Evolutionary conservation across 2,797 vertebrate species (phyloP).

Genomic region (Phyllotis vaccarum): DNA sequence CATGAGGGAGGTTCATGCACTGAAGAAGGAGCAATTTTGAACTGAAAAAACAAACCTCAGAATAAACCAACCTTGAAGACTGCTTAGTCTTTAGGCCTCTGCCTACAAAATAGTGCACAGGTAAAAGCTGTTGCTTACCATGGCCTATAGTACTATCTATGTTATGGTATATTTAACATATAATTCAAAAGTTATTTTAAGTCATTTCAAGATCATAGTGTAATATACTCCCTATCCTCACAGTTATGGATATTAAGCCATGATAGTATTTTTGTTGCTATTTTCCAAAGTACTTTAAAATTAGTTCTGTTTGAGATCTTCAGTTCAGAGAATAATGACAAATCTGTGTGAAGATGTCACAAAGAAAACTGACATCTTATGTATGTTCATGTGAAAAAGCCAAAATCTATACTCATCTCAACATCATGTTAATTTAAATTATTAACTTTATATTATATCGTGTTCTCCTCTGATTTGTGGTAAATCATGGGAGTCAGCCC

Average conservation of each 20-base stretch:
- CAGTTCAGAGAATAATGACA: neutral
- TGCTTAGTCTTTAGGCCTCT: neutral
- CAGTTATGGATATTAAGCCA: slow-evolving; percentile 16
- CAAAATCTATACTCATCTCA: slow-evolving; percentile 5
- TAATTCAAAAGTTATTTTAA: neutral
- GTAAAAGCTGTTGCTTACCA: neutral
- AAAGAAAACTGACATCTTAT: neutral
- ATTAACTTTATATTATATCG: slow-evolving; percentile 28
- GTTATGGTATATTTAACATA: neutral
- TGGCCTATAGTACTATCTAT: neutral
- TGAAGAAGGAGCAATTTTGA: neutral
- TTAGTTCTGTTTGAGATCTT: neutral
- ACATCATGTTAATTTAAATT: neutral
- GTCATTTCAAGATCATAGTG: neutral
- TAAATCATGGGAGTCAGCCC: neutral
- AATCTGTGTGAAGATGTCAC: neutral
- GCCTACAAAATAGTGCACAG: neutral
- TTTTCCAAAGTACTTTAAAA: neutral
- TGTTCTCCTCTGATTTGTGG: neutral
- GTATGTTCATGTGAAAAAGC: neutral
- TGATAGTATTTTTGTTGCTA: neutral
- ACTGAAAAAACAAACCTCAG: neutral
- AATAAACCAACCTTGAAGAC: neutral
- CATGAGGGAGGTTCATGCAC: fast-evolving
- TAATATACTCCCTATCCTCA: neutral